phyloP scores from a whole-genome alignment of 2,113 vertebrate species.

The Cyphomyrus discorhynchus region DNA sequence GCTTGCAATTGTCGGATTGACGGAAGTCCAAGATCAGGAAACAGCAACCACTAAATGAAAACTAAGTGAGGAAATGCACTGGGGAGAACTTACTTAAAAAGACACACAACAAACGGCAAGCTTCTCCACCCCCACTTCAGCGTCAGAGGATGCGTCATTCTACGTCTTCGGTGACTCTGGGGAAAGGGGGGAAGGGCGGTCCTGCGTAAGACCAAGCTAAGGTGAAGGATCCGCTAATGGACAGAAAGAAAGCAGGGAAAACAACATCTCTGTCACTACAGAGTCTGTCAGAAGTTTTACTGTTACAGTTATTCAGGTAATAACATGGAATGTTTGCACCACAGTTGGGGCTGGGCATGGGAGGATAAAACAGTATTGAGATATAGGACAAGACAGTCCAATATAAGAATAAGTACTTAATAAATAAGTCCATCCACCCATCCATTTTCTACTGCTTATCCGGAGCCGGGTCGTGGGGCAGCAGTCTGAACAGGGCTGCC shows the following conservation, averaged over 20 bases:
- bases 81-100: neutral
- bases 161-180: neutral
- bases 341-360: neutral
- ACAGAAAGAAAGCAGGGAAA: neutral
- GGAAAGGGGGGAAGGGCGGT: conserved; percentile 37
- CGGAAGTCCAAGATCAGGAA: neutral
- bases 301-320: neutral
- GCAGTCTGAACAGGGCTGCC: neutral
- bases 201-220: conserved; percentile 17
- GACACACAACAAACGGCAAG: neutral
- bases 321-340: neutral
- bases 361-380: neutral
- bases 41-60: neutral
- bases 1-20: neutral
- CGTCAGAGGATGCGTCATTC: neutral
- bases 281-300: neutral
- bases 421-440: neutral
- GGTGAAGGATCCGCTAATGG: neutral
- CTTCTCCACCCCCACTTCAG: neutral
- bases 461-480: neutral
- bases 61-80: neutral
- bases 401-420: neutral
- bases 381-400: neutral
- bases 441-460: neutral
- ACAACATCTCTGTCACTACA: neutral